These are phyloP conservation scores for Anoncus sp. DNA, from an alignment of 2,888 invertebrate genomes.

Conservation along the genomic window DNA sequence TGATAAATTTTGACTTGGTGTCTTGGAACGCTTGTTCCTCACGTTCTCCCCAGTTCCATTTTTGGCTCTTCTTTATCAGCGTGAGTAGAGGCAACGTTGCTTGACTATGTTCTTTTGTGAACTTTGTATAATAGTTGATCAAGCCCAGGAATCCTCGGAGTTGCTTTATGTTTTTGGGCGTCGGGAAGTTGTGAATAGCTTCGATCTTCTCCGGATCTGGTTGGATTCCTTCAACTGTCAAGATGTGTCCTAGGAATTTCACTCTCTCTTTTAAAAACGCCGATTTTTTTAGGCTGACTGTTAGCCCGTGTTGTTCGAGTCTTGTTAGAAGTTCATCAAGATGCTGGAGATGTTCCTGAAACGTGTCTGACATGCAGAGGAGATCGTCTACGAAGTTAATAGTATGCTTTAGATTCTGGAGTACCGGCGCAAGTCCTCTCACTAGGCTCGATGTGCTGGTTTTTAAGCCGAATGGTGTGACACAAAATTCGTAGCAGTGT, in stretches of 20 bases:
- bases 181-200: neutral
- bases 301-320: neutral
- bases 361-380: neutral
- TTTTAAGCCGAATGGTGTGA: slow-evolving; percentile 1
- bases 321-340: neutral
- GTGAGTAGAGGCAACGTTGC: neutral
- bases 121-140: neutral
- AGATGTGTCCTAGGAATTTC: neutral
- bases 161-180: neutral
- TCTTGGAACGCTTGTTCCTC: neutral
- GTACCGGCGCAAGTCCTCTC: neutral
- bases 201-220: neutral
- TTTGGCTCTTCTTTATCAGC: neutral
- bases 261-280: neutral
- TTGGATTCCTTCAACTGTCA: neutral
- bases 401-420: neutral
- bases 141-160: slow-evolving; percentile 15
- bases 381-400: slow-evolving; percentile 28
- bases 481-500: neutral
- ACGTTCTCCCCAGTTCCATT: neutral
- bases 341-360: neutral
- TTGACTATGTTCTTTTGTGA: neutral
- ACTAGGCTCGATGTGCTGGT: slow-evolving; percentile 19
- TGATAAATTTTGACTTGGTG: slow-evolving; percentile 15
- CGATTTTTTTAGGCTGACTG: slow-evolving; percentile 6